Evolutionary conservation across 2,797 vertebrate species (phyloP).

Genomic region (Cynodonichthys magdalenae): DNA sequence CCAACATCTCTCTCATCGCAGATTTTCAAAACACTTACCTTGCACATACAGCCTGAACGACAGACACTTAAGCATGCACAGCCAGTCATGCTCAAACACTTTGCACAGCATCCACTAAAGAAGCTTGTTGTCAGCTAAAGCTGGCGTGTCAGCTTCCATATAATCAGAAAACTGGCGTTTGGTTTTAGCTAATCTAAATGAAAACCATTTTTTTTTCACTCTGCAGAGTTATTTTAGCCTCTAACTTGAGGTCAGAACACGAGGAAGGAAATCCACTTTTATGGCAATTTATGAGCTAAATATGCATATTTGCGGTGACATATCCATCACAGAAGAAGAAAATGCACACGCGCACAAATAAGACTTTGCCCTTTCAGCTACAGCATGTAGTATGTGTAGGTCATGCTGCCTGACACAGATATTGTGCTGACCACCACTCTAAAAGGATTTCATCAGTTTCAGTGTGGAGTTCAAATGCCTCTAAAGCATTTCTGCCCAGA

Average conservation of each 20-base stretch:
- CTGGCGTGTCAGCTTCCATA: neutral
- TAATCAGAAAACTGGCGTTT: neutral
- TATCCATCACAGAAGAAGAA: conserved; percentile 6
- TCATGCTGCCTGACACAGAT: conserved; percentile 13
- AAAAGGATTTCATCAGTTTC: conserved; percentile 8
- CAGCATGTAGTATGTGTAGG: conserved; percentile 4
- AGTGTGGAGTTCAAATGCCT: neutral
- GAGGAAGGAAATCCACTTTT: neutral
- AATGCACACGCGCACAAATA: conserved; percentile 13
- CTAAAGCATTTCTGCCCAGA: neutral
- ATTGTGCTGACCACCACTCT: conserved; percentile 7
- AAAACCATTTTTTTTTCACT: neutral
- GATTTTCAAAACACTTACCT: conserved; percentile 45
- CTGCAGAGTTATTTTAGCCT: neutral
- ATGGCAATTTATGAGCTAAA: conserved; percentile 1
- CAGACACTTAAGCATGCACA: conserved; percentile 10
- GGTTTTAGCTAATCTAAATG: neutral
- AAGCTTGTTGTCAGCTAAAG: neutral
- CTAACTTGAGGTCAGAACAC: neutral
- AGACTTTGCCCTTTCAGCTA: conserved; percentile 1
- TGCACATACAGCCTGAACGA: conserved; percentile 10
- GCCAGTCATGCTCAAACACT: neutral
- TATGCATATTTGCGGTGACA: neutral
- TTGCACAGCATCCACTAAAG: neutral
- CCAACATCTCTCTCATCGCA: conserved; percentile 35